Evolutionary conservation across 2,113 vertebrate species (phyloP).

Genomic region (Chitala chitala): DNA sequence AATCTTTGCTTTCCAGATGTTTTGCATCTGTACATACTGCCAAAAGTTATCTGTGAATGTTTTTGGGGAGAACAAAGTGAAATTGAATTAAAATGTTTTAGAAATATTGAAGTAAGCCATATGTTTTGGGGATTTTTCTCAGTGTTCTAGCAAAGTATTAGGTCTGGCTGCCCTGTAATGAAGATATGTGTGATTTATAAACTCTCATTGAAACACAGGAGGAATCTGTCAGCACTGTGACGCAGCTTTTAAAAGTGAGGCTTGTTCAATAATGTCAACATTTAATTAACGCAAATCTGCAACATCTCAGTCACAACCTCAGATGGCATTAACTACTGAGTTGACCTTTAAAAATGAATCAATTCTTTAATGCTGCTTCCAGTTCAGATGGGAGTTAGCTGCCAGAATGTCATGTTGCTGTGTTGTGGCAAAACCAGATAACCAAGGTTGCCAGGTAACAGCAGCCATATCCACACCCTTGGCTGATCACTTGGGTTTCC

Average conservation of each 20-base stretch:
- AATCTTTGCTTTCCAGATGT: too few species aligned
- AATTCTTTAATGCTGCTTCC: constrained; percentile 12
- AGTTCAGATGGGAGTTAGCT: neutral
- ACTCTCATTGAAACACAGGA: neutral
- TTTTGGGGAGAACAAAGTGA: too few species aligned
- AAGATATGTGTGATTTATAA: constrained; percentile 12
- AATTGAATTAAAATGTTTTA: too few species aligned
- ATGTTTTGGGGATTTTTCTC: too few species aligned
- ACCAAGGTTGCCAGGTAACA: neutral
- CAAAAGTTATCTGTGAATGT: too few species aligned
- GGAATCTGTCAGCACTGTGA: constrained; percentile 6
- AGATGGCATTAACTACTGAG: neutral
- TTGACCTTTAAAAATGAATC: constrained; percentile 24
- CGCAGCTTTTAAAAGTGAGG: neutral
- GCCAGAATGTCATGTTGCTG: neutral
- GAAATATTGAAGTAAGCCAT: too few species aligned
- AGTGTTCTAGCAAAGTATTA: neutral
- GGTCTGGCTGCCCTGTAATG: constrained; percentile 9
- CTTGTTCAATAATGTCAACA: constrained; percentile 25
- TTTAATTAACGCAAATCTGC: constrained; percentile 23
- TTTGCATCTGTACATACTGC: too few species aligned
- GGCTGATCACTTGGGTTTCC: too few species aligned
- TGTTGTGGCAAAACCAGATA: neutral
- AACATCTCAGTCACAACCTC: neutral
- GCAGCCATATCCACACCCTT: neutral